Evolutionary conservation across 2,113 vertebrate species (phyloP).

Genomic region (Leptocoma aspasia): DNA sequence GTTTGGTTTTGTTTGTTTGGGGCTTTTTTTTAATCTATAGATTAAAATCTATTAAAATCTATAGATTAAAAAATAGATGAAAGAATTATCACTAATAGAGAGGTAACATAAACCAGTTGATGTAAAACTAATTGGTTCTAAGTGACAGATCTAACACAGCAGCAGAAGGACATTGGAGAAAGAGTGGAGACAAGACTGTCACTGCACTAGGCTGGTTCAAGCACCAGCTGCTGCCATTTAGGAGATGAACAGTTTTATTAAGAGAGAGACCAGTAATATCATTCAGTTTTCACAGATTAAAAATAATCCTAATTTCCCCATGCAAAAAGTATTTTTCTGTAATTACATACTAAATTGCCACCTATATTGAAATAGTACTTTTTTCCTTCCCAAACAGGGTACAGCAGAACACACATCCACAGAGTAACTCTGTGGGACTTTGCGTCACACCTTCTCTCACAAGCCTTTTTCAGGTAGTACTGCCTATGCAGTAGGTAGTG

Average conservation of each 20-base stretch:
- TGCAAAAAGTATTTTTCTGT: not conserved
- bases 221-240: not conserved
- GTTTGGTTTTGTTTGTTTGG: not conserved
- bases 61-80: not conserved
- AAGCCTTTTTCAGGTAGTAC: not conserved
- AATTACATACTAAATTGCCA: not conserved
- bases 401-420: not conserved
- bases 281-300: not conserved
- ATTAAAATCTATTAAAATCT: too few relatives aligned
- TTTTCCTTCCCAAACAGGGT: not conserved
- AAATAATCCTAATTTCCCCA: not conserved
- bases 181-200: fast-evolving
- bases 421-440: not conserved
- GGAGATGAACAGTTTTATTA: not conserved
- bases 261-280: not conserved
- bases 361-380: not conserved
- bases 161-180: not conserved
- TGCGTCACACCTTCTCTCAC: not conserved
- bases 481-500: fast-evolving
- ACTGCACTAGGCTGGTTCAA: fast-evolving
- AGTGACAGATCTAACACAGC: not conserved
- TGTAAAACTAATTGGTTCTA: not conserved
- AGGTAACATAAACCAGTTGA: not conserved
- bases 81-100: not conserved
- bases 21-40: not conserved